Base-by-base conservation (phyloP, 2,888 invertebrate genomes). In the Troides oblongomaculatus region DNA sequence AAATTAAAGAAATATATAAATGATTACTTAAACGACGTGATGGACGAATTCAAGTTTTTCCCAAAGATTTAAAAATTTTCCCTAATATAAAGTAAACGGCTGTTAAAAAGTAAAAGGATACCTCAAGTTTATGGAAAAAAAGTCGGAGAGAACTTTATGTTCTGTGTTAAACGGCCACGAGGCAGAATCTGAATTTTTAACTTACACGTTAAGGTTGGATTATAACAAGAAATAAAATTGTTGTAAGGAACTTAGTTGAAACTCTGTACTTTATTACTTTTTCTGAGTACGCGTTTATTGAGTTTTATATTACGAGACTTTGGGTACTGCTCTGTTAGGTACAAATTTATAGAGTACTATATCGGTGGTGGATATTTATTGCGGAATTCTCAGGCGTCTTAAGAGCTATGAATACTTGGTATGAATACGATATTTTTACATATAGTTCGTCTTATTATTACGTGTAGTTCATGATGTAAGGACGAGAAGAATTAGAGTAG, bases 121-220 rank as follows among this genome's bases (percentile, higher is more conserved):
- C 56, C 43, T 62, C 3, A 58, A 69, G 62, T 65, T 62, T 57
- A 57, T 65, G 50, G 46, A 70, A 66, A 69, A 60, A 70, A 66
- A 66, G 66, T 62, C 62, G 25, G 23, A 18, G 53, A 10, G 23
- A 70, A 70, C 46, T 66, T 62, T 58, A 36, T 53, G 58, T 57
- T 66, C 39, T 23, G 43, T 58, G 25, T 66, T 62, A 39, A 59
- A 62, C 76, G 76, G 77, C 75, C 79, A 78, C 79, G 79, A 71
- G 72, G 71, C 72, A 74, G 74, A 79, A 78, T 78, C 76, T 81
- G 78, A 81, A 84, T 80, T 81, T 83, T 84, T 83, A 81, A 83
- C 81, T 79, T 81, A 79, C 77, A 78, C 75, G 53, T 62, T 75
- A 71, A 65, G 71, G 76, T 75, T 77, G 75, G 71, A 77, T 76